Evolutionary conservation across 2,888 invertebrate species (phyloP).

Genomic region (Aporophyla nigra): DNA sequence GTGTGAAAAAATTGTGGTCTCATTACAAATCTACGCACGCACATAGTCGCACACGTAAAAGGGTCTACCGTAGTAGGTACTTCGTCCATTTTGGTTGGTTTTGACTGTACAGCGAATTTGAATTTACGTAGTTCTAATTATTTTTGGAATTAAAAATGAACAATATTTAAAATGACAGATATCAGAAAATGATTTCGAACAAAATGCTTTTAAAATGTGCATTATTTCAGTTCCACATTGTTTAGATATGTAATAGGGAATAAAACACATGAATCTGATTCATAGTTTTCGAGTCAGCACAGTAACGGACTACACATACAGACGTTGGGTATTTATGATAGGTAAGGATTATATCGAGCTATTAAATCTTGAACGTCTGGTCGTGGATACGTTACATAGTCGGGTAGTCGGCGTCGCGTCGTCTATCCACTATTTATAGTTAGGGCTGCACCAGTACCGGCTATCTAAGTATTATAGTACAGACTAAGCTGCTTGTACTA

Average conservation of each 20-base stretch:
- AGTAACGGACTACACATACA: not conserved
- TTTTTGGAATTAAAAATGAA: no score
- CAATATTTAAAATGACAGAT: no score
- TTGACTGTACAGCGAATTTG: no score
- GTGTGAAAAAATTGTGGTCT: no score
- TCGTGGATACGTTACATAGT: slow-evolving; percentile 12
- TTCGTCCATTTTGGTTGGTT: no score
- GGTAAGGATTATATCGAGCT: slow-evolving; percentile 1
- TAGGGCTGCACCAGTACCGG: not conserved
- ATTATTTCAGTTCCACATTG: no score
- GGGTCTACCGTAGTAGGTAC: no score
- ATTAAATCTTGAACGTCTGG: slow-evolving; percentile 30
- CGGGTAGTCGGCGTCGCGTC: not conserved
- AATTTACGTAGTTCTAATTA: no score
- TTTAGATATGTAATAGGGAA: not conserved
- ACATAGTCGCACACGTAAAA: no score
- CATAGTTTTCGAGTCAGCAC: not conserved
- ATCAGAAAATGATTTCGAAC: no score
- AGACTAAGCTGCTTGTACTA: slow-evolving; percentile 9
- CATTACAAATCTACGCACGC: no score
- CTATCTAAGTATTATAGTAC: slow-evolving; percentile 2
- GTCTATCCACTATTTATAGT: slow-evolving; percentile 33
- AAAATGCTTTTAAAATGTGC: no score
- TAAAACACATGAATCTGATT: not conserved
- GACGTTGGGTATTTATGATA: slow-evolving; percentile 1